Conservation (phyloP, 53 echinoderm and acorn worm species). For the Holothuria leucospilota region DNA sequence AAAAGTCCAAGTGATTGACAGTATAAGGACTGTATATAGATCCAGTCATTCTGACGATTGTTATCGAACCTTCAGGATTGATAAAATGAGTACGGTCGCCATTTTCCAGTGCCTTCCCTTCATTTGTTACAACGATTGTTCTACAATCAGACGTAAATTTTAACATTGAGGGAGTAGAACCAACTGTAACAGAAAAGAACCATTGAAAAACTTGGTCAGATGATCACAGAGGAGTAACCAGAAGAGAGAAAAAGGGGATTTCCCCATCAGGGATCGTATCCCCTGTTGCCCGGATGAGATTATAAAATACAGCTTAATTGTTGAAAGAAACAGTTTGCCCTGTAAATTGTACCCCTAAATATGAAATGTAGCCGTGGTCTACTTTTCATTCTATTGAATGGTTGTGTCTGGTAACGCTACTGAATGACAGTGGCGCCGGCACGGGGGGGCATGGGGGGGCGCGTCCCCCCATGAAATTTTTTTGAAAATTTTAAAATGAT, state of each 20-base stretch:
- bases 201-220: not conserved
- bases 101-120: constrained; percentile 66
- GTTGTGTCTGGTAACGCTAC: no score
- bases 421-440: no score
- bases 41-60: constrained; percentile 61
- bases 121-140: constrained; percentile 78
- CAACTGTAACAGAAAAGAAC: constrained; percentile 60
- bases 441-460: no score
- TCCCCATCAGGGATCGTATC: not conserved
- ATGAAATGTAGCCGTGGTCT: no score
- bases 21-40: constrained; percentile 32
- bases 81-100: constrained; percentile 50
- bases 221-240: not conserved
- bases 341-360: no score
- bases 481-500: no score
- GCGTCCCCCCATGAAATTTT: no score
- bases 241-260: not conserved
- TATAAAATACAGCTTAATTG: no score
- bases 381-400: no score
- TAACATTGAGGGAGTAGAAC: constrained; percentile 74
- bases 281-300: not conserved
- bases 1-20: constrained; percentile 66
- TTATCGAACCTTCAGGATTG: constrained; percentile 80
- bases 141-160: constrained; percentile 80
- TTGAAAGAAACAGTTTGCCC: no score